Base-by-base conservation (phyloP, 2,797 vertebrate species). In the Hippoglossus hippoglossus region DNA sequence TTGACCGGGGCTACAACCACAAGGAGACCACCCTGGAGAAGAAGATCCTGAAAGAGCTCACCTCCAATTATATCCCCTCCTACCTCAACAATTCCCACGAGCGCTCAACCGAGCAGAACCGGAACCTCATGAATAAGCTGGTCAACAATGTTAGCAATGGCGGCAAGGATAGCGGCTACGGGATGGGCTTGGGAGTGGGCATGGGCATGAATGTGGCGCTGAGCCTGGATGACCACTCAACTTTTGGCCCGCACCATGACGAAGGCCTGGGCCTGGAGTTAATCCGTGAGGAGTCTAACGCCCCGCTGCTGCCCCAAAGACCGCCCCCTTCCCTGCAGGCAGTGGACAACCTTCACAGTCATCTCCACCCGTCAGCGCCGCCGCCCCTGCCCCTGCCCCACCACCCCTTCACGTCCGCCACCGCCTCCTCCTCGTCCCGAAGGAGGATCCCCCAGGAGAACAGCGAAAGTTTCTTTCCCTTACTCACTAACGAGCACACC, bases 21-120 rank as follows among this genome's bases (percentile, higher is more conserved):
- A 96, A 95, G 8, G 97, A 99, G 94, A 98, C 96, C 12, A 96
- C 96, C 90, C 95, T 99, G 79, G 98, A 99, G 93, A 98, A 98
- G 93, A 99, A 98, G 93, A 98, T 99, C 86, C 95, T 99, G 87
- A 98, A 99, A 95, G 98, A 99, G 94, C 97, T 99, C 89, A 96
- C 98, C 73, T 98, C 98, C 88, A 98, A 97, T 93, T 99, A 98
- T 86, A 96, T 98, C 90, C 98, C 98, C 83, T 96, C 97, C 67
- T 99, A 99, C 93, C 96, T 99, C 93, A 99, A 98, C 94, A 98
- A 97, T 92, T 89, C 92, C 75, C 97, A 97, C 0, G 97, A 98
- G 91, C 95, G 95, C 88, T 93, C 96, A 62, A 94, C 93, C 0
- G 98, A 99, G 90, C 97, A 99, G 86, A 97, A 94, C 87, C 94